A percentile compares a stretch with the other conserved stretches of the same genome.
phyloP scores from a whole-genome alignment of 53 echinoderm and acorn worm species.

The Patiria pectinifera region DNA sequence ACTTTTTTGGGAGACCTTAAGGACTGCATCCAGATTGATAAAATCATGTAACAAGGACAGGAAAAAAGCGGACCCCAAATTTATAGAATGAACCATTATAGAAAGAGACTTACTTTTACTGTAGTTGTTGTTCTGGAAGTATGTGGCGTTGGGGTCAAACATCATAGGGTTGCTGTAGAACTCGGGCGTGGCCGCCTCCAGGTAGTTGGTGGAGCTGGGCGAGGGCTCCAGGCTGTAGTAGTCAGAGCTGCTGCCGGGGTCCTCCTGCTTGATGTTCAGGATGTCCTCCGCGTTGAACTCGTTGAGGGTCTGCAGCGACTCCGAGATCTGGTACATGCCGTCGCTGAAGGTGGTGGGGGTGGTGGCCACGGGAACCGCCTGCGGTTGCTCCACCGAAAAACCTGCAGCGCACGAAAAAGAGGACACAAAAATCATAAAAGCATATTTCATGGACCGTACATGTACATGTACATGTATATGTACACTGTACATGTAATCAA shows the following conservation, averaged over 20 bases:
- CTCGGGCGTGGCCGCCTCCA: constrained; percentile 82
- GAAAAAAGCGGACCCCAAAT: too few relatives aligned
- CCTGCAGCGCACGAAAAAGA: constrained; percentile 41
- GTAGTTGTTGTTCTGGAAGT: constrained; percentile 79
- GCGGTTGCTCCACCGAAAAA: constrained; percentile 91
- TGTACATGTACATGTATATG: too few relatives aligned
- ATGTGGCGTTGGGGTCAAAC: constrained; percentile 83
- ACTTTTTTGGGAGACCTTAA: too few relatives aligned
- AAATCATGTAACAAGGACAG: too few relatives aligned
- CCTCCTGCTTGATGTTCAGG: constrained; percentile 94
- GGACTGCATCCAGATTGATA: too few relatives aligned
- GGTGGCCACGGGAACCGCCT: constrained; percentile 95
- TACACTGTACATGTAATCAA: too few relatives aligned
- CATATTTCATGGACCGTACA: too few relatives aligned
- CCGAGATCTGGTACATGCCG: constrained; percentile 91
- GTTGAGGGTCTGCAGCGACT: constrained; percentile 96
- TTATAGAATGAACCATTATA: neutral
- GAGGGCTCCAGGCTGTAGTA: constrained; percentile 97
- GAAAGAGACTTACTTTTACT: constrained; percentile 68
- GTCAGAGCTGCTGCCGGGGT: constrained; percentile 92
- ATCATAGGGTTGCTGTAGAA: constrained; percentile 86
- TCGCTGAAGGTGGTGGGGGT: constrained; percentile 83
- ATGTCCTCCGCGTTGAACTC: constrained; percentile 99
- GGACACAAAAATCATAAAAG: neutral
- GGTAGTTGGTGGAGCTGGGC: constrained; percentile 78